Conservation (phyloP, 2,888 invertebrate genomes). For the Oligia latruncula region DNA sequence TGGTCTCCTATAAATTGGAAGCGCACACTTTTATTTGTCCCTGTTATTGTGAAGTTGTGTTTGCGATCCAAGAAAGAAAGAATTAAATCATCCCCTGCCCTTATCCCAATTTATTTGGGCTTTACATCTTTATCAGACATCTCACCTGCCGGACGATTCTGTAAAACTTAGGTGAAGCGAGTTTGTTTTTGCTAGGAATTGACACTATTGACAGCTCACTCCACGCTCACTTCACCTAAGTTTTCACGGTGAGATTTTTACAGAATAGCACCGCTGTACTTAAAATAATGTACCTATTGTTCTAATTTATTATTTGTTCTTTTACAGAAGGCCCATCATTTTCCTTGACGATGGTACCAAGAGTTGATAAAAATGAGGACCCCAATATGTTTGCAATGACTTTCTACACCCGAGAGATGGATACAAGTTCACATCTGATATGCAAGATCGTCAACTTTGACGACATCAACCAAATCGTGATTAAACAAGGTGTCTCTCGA, state of each 20-base stretch:
- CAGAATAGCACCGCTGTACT: too few species aligned
- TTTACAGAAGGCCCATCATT: constrained; percentile 48
- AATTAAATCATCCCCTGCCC: neutral
- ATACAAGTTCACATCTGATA: constrained; percentile 31
- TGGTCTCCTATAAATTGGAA: neutral
- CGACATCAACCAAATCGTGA: constrained; percentile 56
- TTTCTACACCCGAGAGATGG: constrained; percentile 42
- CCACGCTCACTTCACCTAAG: too few species aligned
- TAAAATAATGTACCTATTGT: neutral
- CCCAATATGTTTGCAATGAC: constrained; percentile 40
- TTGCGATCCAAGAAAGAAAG: neutral
- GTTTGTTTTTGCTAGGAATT: too few species aligned
- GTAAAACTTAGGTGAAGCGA: too few species aligned
- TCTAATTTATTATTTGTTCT: constrained; percentile 25
- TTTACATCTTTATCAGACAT: neutral
- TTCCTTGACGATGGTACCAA: constrained; percentile 50
- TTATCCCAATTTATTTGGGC: neutral
- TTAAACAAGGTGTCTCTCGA: constrained; percentile 62
- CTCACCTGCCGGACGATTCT: too few species aligned
- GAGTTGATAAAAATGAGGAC: neutral
- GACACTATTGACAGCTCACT: too few species aligned
- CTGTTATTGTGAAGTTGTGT: neutral
- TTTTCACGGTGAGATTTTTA: too few species aligned
- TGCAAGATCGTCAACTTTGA: constrained; percentile 54
- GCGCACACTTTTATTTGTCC: neutral